Conservation (phyloP, 2,113 vertebrate species). For the Rattus rattus region DNA sequence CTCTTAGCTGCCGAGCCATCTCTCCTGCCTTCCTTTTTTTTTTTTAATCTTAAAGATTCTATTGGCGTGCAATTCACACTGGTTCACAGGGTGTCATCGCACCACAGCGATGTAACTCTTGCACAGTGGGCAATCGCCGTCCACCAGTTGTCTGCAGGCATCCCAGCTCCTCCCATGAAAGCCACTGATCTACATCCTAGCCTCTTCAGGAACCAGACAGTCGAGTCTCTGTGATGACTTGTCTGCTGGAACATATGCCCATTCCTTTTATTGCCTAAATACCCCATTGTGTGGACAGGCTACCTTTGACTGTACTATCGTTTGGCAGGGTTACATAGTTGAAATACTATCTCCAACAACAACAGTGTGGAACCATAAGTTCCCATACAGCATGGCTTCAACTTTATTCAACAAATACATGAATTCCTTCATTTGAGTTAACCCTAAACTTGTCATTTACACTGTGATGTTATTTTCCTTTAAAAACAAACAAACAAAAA, state of each 20-base stretch:
- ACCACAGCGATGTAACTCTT: not conserved
- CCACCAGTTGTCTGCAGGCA: not conserved
- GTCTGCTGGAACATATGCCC: not conserved
- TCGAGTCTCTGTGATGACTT: not conserved
- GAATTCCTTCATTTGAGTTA: not conserved
- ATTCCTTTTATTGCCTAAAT: not conserved
- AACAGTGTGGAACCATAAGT: not conserved
- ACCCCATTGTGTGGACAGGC: rapidly evolving
- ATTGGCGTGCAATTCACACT: not conserved
- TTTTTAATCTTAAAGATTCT: not conserved
- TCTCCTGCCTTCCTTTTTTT: not conserved
- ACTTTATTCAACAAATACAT: not conserved
- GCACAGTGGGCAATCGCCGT: not conserved
- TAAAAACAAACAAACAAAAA: not conserved
- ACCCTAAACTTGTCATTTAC: not conserved
- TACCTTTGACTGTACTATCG: rapidly evolving
- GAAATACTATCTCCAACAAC: not conserved
- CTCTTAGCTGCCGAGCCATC: no score
- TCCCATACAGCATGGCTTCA: not conserved
- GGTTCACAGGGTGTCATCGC: not conserved
- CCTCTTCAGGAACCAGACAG: rapidly evolving
- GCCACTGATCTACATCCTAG: rapidly evolving
- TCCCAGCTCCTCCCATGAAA: rapidly evolving
- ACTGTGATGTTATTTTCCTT: not conserved
- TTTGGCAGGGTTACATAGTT: not conserved